Evolutionary conservation across 1,140 invertebrate genomes (phyloP).

Genomic region (Mesaphorura yosii): DNA sequence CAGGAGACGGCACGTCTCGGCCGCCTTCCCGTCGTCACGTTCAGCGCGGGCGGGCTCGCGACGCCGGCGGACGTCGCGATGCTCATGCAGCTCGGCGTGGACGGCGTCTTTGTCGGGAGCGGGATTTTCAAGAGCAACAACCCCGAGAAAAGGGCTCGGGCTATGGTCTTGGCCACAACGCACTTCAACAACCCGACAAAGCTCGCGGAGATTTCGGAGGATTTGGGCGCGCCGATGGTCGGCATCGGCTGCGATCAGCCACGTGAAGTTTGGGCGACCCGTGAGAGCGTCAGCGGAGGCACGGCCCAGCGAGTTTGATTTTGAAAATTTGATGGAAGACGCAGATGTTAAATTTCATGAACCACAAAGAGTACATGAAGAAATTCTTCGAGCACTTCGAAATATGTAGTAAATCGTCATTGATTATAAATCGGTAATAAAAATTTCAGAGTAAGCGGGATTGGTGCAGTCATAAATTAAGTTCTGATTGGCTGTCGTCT

Average conservation of each 20-base stretch:
- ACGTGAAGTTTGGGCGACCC: background rate
- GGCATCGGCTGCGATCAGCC: background rate
- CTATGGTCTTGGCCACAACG: background rate
- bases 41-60: background rate
- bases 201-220: background rate
- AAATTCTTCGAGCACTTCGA: too few species aligned
- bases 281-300: too few species aligned
- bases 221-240: conserved; percentile 2
- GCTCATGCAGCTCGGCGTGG: conserved; percentile 2
- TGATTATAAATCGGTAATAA: too few species aligned
- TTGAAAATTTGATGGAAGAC: too few species aligned
- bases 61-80: conserved; percentile 3
- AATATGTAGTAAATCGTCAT: too few species aligned
- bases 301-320: too few species aligned
- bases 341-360: too few species aligned
- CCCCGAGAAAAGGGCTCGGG: background rate
- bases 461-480: too few species aligned
- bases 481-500: too few species aligned
- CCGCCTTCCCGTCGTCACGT: background rate
- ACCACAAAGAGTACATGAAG: too few species aligned
- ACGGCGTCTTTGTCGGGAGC: conserved; percentile 1
- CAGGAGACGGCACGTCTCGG: background rate
- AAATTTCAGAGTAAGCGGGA: too few species aligned
- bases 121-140: background rate
- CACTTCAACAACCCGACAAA: background rate